phyloP scores from a whole-genome alignment of 2,113 vertebrate genomes.

The Copsychus sechellarum region DNA sequence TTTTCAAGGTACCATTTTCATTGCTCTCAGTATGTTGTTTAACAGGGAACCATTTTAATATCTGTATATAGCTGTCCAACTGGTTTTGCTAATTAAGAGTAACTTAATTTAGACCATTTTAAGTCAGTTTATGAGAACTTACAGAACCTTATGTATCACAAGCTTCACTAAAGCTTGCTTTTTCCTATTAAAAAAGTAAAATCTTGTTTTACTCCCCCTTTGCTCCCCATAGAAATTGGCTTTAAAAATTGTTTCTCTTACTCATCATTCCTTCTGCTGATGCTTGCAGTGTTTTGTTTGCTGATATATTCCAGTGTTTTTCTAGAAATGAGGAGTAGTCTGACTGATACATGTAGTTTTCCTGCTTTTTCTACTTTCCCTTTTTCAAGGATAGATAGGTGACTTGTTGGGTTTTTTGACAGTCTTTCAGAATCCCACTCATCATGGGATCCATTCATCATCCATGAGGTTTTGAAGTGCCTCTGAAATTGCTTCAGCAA shows the following conservation, averaged over 20 bases:
- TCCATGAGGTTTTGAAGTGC: neutral
- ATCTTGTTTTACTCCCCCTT: neutral
- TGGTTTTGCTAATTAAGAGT: neutral
- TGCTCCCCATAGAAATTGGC: accelerated
- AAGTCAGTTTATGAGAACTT: neutral
- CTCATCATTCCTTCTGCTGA: neutral
- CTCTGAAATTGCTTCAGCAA: neutral
- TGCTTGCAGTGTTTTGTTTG: neutral
- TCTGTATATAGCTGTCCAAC: neutral
- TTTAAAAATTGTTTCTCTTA: neutral
- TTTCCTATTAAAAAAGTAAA: neutral
- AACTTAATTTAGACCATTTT: neutral
- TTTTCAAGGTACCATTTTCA: neutral
- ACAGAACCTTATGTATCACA: neutral
- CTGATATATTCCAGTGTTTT: neutral
- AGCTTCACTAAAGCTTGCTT: neutral
- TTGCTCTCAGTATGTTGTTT: neutral
- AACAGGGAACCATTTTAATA: neutral
- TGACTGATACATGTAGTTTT: neutral
- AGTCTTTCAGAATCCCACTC: neutral
- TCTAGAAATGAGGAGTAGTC: neutral
- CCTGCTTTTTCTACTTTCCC: neutral
- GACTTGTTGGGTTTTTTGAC: neutral
- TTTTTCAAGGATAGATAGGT: neutral
- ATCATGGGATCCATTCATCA: neutral